Conservation (phyloP, 2,113 vertebrate genomes). For the Oncorhynchus mykiss region DNA sequence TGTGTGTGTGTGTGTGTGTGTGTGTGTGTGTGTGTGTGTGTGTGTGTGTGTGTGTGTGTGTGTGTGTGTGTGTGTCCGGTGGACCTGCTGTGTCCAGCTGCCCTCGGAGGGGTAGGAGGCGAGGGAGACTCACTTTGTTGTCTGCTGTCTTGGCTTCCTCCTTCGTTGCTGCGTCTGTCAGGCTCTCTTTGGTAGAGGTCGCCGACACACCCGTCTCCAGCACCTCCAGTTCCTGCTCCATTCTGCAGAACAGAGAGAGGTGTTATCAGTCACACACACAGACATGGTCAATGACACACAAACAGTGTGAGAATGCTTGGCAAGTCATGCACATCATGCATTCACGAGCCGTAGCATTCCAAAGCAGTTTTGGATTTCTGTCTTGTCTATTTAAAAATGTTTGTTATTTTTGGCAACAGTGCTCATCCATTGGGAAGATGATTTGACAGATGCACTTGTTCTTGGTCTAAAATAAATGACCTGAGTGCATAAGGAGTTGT, state of each 20-base stretch:
- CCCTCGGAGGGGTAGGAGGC: too few relatives aligned
- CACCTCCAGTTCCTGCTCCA: conserved; percentile 82
- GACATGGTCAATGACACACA: conserved; percentile 5
- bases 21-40: conserved; percentile 14
- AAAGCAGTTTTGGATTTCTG: too few relatives aligned
- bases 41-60: conserved; percentile 10
- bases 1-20: conserved; percentile 7
- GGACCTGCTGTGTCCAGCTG: neutral
- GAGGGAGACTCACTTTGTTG: conserved; percentile 69
- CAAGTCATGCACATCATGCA: too few relatives aligned
- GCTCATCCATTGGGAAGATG: too few relatives aligned
- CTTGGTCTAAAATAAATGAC: too few relatives aligned
- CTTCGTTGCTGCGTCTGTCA: conserved; percentile 56
- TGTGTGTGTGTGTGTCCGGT: conserved; percentile 30
- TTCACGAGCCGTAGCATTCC: too few relatives aligned
- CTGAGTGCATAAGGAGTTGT: too few relatives aligned
- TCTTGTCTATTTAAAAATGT: too few relatives aligned
- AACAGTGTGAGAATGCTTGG: neutral
- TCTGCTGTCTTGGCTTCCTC: conserved; percentile 53
- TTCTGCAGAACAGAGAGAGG: conserved; percentile 60
- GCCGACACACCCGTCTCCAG: conserved; percentile 76
- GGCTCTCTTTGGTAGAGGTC: conserved; percentile 69
- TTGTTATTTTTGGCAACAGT: too few relatives aligned
- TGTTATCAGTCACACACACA: conserved; percentile 1
- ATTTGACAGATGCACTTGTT: too few relatives aligned